Conservation (phyloP, 1,140 invertebrate species). For the Diachasma alloeum region DNA sequence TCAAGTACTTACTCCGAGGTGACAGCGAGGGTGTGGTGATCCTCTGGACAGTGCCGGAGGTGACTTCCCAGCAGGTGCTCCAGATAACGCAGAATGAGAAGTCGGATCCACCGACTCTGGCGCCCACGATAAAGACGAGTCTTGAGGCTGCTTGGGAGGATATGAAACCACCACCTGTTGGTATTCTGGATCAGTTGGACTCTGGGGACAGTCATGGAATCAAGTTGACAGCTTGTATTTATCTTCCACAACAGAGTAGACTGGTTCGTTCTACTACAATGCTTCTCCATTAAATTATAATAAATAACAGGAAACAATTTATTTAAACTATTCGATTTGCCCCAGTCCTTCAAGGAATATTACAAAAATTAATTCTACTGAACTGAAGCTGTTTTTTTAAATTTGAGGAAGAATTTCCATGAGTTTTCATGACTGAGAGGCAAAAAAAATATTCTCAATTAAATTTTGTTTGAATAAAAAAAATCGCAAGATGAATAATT, state of each 20-base stretch:
- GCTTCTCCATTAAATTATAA: not conserved
- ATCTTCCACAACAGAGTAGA: constrained; percentile 90
- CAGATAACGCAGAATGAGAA: constrained; percentile 66
- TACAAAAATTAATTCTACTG: not conserved
- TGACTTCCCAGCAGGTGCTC: constrained; percentile 73
- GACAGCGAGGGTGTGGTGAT: constrained; percentile 89
- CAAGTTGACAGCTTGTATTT: constrained; percentile 91
- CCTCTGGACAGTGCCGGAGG: constrained; percentile 88
- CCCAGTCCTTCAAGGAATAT: not conserved
- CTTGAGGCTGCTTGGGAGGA: constrained; percentile 85
- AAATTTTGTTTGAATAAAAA: no score
- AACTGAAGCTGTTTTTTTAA: no score
- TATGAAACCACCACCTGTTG: constrained; percentile 87
- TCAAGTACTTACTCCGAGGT: constrained; percentile 82
- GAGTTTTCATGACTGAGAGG: no score
- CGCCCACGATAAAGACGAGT: constrained; percentile 80
- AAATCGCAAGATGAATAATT: no score
- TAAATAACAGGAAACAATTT: not conserved
- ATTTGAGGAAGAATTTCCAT: no score
- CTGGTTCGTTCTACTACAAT: constrained; percentile 70
- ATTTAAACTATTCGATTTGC: not conserved
- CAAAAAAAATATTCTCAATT: no score
- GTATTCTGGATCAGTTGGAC: constrained; percentile 90
- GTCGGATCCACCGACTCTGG: constrained; percentile 58
- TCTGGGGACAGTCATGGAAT: constrained; percentile 72